A percentile compares a stretch with the other conserved stretches of the same genome.
Evolutionary conservation across 2,113 vertebrate species (phyloP).

Genomic region (Eclectus roratus): DNA sequence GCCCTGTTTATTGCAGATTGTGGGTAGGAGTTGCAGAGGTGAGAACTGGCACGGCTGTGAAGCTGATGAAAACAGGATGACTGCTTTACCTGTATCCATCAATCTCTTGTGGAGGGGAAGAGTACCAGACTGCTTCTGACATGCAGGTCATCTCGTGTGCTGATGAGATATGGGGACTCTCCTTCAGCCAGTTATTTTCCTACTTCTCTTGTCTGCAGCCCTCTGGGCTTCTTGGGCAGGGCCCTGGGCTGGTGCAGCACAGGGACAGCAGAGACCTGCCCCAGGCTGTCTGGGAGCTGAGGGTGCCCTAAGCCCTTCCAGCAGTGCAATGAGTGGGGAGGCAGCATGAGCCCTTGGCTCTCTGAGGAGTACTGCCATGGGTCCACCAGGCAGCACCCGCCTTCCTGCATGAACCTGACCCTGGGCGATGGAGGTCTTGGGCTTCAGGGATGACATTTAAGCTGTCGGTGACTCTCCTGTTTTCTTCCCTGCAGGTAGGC

Average conservation of each 20-base stretch:
- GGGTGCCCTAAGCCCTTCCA: background rate
- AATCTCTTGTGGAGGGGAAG: background rate
- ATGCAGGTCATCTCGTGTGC: rapidly evolving
- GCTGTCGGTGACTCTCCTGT: constrained; percentile 17
- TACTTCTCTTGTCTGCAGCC: rapidly evolving
- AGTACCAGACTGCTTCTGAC: background rate
- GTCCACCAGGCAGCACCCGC: background rate
- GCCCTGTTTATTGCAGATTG: background rate
- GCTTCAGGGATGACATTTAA: background rate
- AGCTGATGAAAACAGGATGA: background rate
- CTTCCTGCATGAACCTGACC: background rate
- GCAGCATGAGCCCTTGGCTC: background rate
- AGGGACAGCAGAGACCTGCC: background rate
- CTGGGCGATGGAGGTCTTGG: background rate
- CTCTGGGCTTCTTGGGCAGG: background rate
- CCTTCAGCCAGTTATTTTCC: background rate
- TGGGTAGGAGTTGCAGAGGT: constrained; percentile 19
- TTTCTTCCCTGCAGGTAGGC: constrained; percentile 69
- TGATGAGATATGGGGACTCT: background rate
- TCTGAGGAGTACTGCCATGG: background rate
- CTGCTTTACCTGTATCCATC: background rate
- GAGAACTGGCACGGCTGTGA: background rate
- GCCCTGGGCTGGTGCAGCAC: background rate
- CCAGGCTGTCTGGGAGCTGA: background rate
- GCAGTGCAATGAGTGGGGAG: background rate